These are phyloP conservation scores for Cochlearius cochlearius DNA, from an alignment of 2,113 vertebrate genomes.

Conservation along the genomic window DNA sequence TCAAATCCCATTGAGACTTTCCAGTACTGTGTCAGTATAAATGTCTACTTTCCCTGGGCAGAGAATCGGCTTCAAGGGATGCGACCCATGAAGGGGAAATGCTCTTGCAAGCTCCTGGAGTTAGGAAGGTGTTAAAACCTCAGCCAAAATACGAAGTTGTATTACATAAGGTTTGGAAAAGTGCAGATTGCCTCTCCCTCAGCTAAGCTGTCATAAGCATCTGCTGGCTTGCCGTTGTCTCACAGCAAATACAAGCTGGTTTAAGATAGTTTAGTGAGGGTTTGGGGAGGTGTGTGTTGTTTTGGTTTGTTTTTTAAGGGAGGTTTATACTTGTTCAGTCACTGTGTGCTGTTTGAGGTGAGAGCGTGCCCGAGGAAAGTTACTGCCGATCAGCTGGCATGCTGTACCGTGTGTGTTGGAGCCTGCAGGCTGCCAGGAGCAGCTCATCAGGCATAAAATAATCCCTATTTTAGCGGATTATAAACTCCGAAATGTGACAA, in stretches of 20 bases:
- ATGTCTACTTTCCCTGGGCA: not conserved
- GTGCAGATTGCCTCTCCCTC: not conserved
- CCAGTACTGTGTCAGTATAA: not conserved
- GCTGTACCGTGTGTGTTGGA: not conserved
- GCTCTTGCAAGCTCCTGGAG: not conserved
- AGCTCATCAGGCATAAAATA: not conserved
- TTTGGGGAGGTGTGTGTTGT: no score
- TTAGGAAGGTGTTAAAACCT: conserved; percentile 16
- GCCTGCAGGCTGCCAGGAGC: not conserved
- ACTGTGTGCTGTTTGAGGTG: not conserved
- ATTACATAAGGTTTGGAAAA: not conserved
- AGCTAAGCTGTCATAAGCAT: conserved; percentile 30
- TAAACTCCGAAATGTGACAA: not conserved
- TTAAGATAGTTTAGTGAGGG: not conserved
- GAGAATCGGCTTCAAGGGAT: not conserved
- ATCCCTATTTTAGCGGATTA: not conserved
- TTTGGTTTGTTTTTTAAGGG: not conserved
- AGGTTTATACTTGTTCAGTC: not conserved
- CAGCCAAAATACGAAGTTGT: not conserved
- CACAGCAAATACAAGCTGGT: not conserved
- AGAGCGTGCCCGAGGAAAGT: not conserved
- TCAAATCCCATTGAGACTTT: not conserved
- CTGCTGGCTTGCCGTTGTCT: conserved; percentile 21
- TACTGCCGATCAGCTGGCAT: not conserved
- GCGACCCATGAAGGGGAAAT: not conserved